These are phyloP conservation scores for Plemyria rubiginata DNA, from an alignment of 2,888 invertebrate genomes.

Conservation along the genomic window DNA sequence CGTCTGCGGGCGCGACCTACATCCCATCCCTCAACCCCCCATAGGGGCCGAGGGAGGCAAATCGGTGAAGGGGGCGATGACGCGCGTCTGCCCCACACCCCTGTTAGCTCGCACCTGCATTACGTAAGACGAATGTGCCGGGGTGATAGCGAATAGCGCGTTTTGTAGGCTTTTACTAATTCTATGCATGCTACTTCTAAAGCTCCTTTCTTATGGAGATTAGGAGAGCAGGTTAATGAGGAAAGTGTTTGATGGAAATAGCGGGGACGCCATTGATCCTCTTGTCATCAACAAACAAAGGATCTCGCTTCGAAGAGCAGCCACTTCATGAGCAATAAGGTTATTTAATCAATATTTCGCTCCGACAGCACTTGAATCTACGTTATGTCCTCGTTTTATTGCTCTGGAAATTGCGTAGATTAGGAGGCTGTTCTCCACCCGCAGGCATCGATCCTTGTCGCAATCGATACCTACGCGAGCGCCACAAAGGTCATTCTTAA, in stretches of 20 bases:
- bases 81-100: constrained; percentile 47
- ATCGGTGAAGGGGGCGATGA: constrained; percentile 55
- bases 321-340: constrained; percentile 1
- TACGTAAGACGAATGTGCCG: constrained; percentile 71
- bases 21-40: constrained; percentile 52
- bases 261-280: not conserved
- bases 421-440: constrained; percentile 20
- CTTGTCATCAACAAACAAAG: constrained; percentile 10
- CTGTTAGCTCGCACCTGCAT: constrained; percentile 60
- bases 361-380: constrained; percentile 14
- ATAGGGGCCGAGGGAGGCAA: constrained; percentile 44
- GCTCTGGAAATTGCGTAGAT: constrained; percentile 28
- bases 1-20: constrained; percentile 82
- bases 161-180: constrained; percentile 27
- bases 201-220: constrained; percentile 19
- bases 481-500: constrained; percentile 47
- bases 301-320: constrained; percentile 1
- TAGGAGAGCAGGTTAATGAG: constrained; percentile 12
- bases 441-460: constrained; percentile 32
- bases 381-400: constrained; percentile 28
- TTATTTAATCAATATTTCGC: constrained; percentile 5
- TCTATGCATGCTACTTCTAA: constrained; percentile 17
- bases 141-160: constrained; percentile 49
- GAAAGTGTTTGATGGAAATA: not conserved
- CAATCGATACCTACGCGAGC: constrained; percentile 47